Base-by-base conservation (phyloP, 1,140 invertebrate species). In the Triops cancriformis region DNA sequence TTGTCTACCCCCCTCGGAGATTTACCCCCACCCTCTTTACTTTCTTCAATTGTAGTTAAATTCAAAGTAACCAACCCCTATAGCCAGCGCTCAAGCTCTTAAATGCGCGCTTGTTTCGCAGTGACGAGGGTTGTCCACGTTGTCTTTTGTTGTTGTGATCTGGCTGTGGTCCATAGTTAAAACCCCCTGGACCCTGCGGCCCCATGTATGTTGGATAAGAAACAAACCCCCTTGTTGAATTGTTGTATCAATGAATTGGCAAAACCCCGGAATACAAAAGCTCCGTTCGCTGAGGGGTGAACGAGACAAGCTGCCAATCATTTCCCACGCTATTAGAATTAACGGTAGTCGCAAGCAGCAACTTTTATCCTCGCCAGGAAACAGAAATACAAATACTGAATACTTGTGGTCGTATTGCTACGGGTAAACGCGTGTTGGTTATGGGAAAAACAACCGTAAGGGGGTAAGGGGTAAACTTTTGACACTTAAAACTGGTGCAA, bases 161-260 rank as follows among this genome's bases (percentile, higher is more conserved):
- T 23, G 51, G 51, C 51, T 64, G 51, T 64, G 51, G 51, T 64
- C 51, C 51, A 64, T 64, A 64, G 51, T 23, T 64, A 64, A 64
- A 64, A 64, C 14, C 51, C 31, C 31, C 7, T 14, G 0, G 51
- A 64, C 18, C 51, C 51, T 23, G 51, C n/a, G 51, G 51, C 51
- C 51, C 51, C 31, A 37, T 37, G 31, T 37, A 64, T 64, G 51
- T 64, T 64, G 51, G 51, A 64, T 64, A 64, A 64, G 51, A 64
- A 64, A 64, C 51, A 64, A 64, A 64, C 51, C 51, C 43, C 51
- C 51, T 64, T 64, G 51, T 64, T 64, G 51, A 64, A 64, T 64
- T 64, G 51, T 64, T 64, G 51, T 64, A 64, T 64, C 51, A 64
- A 64, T 64, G 51, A 64, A 64, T 64, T 64, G 51, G 51, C 51